These are phyloP conservation scores for Protophormia terraenovae DNA, from an alignment of 2,888 invertebrate species.

Conservation along the genomic window DNA sequence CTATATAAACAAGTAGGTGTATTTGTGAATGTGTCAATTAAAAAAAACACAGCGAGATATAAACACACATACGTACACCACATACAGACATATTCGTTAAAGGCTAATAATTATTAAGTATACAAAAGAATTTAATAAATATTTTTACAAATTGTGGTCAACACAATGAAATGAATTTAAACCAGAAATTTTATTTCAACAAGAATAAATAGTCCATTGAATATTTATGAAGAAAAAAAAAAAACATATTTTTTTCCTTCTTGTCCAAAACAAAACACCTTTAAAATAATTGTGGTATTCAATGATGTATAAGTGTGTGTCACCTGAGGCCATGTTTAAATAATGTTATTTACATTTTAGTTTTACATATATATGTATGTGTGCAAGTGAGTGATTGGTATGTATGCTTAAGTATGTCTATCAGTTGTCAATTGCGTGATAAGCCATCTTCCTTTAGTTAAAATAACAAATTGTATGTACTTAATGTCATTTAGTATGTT, in stretches of 20 bases:
- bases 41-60: not conserved
- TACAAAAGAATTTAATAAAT: not conserved
- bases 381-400: not conserved
- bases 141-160: not conserved
- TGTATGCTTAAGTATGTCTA: constrained; percentile 27
- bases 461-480: constrained; percentile 41
- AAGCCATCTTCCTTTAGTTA: constrained; percentile 47
- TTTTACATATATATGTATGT: not conserved
- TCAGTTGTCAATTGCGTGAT: constrained; percentile 62
- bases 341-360: not conserved
- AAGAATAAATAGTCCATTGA: no score
- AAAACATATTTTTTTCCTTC: not conserved
- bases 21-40: constrained; percentile 52
- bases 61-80: not conserved
- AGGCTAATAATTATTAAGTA: not conserved
- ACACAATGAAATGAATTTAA: not conserved
- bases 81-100: not conserved
- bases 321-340: not conserved
- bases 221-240: not conserved
- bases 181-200: constrained; percentile 7
- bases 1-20: constrained; percentile 14
- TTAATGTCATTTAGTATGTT: constrained; percentile 41
- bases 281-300: not conserved
- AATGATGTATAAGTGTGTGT: not conserved
- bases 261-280: not conserved